phyloP scores from a whole-genome alignment of 2,113 vertebrate genomes.

The Pseudorectes ferrugineus region DNA sequence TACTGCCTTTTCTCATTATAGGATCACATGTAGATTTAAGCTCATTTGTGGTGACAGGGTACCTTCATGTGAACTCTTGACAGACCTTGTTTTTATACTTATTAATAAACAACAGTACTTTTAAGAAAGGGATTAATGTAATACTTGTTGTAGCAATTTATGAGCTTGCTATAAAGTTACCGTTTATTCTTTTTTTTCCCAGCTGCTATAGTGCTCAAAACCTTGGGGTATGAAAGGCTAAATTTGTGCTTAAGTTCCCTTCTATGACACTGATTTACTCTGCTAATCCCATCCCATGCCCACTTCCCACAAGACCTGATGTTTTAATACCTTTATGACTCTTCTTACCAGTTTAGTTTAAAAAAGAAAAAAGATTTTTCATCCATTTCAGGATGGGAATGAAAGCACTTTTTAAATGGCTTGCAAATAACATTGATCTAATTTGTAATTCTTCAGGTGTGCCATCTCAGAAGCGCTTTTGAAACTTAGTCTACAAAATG shows the following conservation, averaged over 20 bases:
- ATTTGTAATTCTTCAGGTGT: not conserved
- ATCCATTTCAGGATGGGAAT: not conserved
- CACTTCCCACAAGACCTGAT: not conserved
- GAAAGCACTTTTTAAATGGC: not conserved
- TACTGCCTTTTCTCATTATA: not conserved
- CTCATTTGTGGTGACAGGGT: not conserved
- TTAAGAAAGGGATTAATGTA: not conserved
- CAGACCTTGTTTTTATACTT: not conserved
- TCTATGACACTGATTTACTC: not conserved
- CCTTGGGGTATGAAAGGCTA: not conserved
- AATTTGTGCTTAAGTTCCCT: not conserved
- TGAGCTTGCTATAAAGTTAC: not conserved
- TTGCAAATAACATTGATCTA: not conserved
- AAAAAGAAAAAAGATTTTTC: not conserved
- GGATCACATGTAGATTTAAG: not conserved
- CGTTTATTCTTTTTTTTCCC: not conserved
- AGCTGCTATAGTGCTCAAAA: not conserved
- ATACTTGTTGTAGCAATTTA: not conserved
- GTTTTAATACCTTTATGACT: not conserved
- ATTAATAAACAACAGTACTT: not conserved
- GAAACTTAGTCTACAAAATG: not conserved
- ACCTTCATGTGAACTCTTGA: not conserved
- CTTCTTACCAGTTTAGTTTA: not conserved
- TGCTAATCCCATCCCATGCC: not conserved
- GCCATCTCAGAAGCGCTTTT: not conserved